Evolutionary conservation across 2,797 vertebrate species (phyloP).

Genomic region (Takifugu rubripes): DNA sequence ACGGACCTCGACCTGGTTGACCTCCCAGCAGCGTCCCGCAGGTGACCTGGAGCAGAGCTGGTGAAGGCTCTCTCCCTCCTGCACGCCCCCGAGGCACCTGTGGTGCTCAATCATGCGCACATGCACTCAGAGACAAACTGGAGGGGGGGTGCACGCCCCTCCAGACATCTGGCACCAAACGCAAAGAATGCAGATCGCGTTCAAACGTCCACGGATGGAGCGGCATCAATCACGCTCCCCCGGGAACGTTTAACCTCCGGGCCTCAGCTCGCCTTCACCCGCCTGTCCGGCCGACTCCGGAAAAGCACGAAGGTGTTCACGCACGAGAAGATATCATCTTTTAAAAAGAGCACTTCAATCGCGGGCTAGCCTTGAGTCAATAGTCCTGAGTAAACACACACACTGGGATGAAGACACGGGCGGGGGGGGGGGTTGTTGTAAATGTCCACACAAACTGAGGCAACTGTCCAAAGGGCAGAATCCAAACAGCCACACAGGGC

Average conservation of each 20-base stretch:
- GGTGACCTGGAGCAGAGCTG: no score
- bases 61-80: neutral
- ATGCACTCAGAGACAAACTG: conserved; percentile 1
- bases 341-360: conserved; percentile 29
- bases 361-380: conserved; percentile 52
- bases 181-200: conserved; percentile 49
- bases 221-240: conserved; percentile 14
- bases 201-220: conserved; percentile 43
- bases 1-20: no score
- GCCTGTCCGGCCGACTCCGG: no score
- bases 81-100: conserved; percentile 5
- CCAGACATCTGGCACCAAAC: conserved; percentile 49
- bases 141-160: conserved; percentile 9
- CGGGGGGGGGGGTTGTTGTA: no score
- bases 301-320: no score
- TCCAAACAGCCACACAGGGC: neutral
- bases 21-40: no score
- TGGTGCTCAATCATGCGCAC: conserved; percentile 15
- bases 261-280: no score
- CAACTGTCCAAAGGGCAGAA: conserved; percentile 45
- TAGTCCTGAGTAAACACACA: conserved; percentile 46
- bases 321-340: neutral
- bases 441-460: conserved; percentile 3
- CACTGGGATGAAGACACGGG: no score
- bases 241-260: neutral